Base-by-base conservation (phyloP, 1,140 invertebrate genomes). In the Drosophila sturtevanti region DNA sequence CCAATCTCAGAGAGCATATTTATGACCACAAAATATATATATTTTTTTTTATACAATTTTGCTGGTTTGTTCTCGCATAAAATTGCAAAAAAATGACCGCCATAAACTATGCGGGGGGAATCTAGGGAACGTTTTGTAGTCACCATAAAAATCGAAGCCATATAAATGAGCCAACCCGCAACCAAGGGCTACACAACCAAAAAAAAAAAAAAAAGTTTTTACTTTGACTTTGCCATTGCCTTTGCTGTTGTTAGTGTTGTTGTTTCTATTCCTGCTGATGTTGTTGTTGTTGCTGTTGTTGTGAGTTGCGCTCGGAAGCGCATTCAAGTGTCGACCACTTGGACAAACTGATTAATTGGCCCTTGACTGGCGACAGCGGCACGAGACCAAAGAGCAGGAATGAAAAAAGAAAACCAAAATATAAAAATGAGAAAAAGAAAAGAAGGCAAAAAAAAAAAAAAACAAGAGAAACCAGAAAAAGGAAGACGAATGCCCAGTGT, bases 281-380 rank as follows among this genome's bases (percentile, higher is more conserved):
- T n/a, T 38, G 37, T 44, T 12, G 11, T 9, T 44, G 6, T 44
- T 48, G 41, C 16, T 44, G 41, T 16, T 44, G 41, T 48, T 48
- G 18, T n/a, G n/a, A n/a, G n/a, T 18, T 48, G 41, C 41, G 41
- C 41, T 18, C 21, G 41, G 9, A 48, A 48, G 16, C 41, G 41
- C 41, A 48, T 48, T 86, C 61, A 61, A 72, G 73, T 77, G 56
- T 59, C 62, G 41, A 34, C 68, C 77, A 67, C 65, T 77, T 75
- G 63, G 62, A 58, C 72, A 76, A 86, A 82, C 84, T 86, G 82
- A 86, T 86, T 86, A 86, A 86, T 86, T 86, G 82, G 67, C 65
- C 59, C 79, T 78, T 87, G 79, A 69, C 72, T 64, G 41, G 41
- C 41, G 41, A 48, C 41, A 74, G 56, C 34, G 63, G 56, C 61